Evolutionary conservation across 2,113 vertebrate species (phyloP).

Genomic region (Octodon degus): DNA sequence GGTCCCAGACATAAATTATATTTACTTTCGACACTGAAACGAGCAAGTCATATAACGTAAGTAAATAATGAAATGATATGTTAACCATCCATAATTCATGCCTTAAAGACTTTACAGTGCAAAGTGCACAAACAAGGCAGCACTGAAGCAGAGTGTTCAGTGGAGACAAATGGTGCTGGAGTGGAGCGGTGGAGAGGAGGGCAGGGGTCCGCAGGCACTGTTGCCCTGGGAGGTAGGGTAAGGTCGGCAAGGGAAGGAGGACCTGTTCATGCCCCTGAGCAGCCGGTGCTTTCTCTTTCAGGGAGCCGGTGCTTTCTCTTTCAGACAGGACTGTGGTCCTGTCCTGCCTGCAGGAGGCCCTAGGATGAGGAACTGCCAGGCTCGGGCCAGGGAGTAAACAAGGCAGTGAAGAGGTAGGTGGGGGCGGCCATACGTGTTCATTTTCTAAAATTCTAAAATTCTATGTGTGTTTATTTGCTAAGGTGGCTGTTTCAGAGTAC

Average conservation of each 20-base stretch:
- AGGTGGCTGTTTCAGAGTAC: not conserved
- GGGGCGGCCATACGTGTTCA: no score
- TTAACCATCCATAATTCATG: not conserved
- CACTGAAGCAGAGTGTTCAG: not conserved
- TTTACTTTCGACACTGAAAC: not conserved
- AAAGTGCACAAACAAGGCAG: not conserved
- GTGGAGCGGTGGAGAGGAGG: not conserved
- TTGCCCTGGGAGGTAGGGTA: no score
- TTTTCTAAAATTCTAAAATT: not conserved
- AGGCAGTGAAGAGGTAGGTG: no score
- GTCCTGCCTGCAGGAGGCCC: not conserved
- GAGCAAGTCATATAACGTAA: not conserved
- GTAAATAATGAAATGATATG: constrained; percentile 19
- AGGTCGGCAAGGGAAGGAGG: no score
- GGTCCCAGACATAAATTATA: not conserved
- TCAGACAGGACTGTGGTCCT: no score
- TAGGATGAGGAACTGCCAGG: not conserved
- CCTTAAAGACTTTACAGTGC: not conserved
- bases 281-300: not conserved
- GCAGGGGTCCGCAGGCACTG: no score
- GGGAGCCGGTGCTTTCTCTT: no score
- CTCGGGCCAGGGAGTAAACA: no score
- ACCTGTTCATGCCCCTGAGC: no score
- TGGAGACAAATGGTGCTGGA: not conserved
- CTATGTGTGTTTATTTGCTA: not conserved